Base-by-base conservation (phyloP, 1,140 invertebrate species). In the Aphelinus atriplicis region DNA sequence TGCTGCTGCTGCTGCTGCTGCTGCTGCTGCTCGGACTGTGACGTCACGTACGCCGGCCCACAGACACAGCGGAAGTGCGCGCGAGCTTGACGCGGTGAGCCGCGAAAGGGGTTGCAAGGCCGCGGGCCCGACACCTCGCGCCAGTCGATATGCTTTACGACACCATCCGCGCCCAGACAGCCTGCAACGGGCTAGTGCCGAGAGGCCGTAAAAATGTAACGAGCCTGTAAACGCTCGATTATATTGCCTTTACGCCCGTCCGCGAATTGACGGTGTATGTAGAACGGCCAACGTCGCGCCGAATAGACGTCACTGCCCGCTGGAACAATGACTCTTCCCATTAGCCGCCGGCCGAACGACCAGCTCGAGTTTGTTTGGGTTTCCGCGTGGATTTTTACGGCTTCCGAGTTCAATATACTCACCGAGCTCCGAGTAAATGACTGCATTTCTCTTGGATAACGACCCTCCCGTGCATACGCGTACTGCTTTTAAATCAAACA, bases 171-270 rank as follows among this genome's bases (percentile, higher is more conserved):
- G 26, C 26, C 26, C 26, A 26, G 26, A 26, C 26, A 26, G 26
- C 26, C 26, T 26, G 26, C 26, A 26, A 26, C 26, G 26, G 26
- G 26, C 26, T 82, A 84, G 85, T 83, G 79, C 80, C 80, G 82
- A 81, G 85, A 86, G 85, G 83, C 81, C 87, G 87, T 88, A 88
- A 88, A 88, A 88, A 88, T 87, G 86, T 87, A 88, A 88, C 87
- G 87, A 88, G 87, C 86, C 84, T 87, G 87, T 88, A 88, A 88
- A 87, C 87, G 87, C 85, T 88, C 86, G 84, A 85, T 88, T 87
- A 86, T 87, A 88, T 87, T 84, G 86, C 81, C 84, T 85, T 86
- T 86, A 85, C 83, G 78, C 84, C 80, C 84, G 81, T 83, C 82
- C 79, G 60, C 5, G 57, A 46, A 26, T 26, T 26, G 26, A n/a